Evolutionary conservation across 2,888 invertebrate species (phyloP).

Genomic region (Cerceris ruficornis): DNA sequence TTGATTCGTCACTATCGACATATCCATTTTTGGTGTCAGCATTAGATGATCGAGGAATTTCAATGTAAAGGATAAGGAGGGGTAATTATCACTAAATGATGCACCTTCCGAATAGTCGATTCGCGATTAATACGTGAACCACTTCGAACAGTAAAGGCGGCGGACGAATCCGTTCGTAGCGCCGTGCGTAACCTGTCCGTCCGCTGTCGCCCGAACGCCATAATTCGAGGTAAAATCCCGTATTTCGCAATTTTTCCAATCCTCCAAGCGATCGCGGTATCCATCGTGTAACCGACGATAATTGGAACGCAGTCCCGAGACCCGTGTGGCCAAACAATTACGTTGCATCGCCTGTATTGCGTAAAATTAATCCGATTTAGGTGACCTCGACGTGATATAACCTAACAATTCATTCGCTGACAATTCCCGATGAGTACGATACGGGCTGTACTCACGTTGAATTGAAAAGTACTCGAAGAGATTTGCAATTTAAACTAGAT

Average conservation of each 20-base stretch:
- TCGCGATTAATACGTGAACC: conserved; percentile 69
- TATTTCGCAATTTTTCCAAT: conserved; percentile 71
- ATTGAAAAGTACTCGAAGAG: conserved; percentile 16
- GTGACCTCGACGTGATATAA: conserved; percentile 78
- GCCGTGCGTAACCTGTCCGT: conserved; percentile 70
- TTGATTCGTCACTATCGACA: conserved; percentile 38
- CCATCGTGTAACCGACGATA: conserved; percentile 63
- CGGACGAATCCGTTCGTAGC: conserved; percentile 73
- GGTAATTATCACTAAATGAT: conserved; percentile 65
- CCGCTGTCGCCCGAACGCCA: conserved; percentile 69
- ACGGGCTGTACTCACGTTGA: conserved; percentile 23
- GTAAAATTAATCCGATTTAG: conserved; percentile 81
- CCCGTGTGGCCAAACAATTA: conserved; percentile 67
- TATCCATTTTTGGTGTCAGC: conserved; percentile 48
- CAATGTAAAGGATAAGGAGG: conserved; percentile 28
- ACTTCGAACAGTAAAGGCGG: conserved; percentile 66
- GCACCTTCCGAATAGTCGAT: conserved; percentile 76
- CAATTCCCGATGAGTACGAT: conserved; percentile 37
- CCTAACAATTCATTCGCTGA: conserved; percentile 61
- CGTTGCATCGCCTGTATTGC: conserved; percentile 75
- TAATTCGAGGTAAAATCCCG: conserved; percentile 73
- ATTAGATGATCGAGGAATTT: conserved; percentile 44
- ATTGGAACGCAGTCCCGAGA: conserved; percentile 54
- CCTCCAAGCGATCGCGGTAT: conserved; percentile 73
- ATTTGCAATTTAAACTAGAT: conserved; percentile 22